Percentiles rank a stretch among this genome's conserved stretches.
Evolutionary conservation across 1,140 invertebrate genomes (phyloP).

Genomic region (Drosophila triauraria): DNA sequence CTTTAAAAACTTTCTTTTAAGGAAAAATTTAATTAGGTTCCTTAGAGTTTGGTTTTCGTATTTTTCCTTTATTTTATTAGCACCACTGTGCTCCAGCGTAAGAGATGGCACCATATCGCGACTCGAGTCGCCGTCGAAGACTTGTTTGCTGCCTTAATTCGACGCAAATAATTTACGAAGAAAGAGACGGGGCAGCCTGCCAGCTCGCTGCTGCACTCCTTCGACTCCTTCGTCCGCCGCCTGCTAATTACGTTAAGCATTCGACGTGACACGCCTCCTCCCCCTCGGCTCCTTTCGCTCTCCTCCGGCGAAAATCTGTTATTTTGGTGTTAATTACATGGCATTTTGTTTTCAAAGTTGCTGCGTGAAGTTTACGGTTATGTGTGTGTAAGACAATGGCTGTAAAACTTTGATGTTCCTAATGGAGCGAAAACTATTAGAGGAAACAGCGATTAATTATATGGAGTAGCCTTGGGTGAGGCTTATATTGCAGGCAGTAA

Average conservation of each 20-base stretch:
- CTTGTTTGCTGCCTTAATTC: constrained; percentile 77
- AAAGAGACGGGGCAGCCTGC: constrained; percentile 19
- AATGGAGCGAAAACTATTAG: constrained; percentile 4
- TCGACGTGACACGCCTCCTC: constrained; percentile 65
- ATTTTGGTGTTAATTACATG: constrained; percentile 73
- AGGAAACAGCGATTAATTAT: constrained; percentile 1
- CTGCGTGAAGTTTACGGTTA: constrained; percentile 55
- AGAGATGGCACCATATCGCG: constrained; percentile 14
- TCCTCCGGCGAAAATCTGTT: constrained; percentile 59
- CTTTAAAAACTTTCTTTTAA: no score
- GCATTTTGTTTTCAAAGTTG: constrained; percentile 57
- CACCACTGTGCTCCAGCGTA: constrained; percentile 19
- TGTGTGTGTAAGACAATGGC: constrained; percentile 29
- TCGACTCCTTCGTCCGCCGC: constrained; percentile 17
- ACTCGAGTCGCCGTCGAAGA: constrained; percentile 23
- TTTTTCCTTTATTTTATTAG: background rate
- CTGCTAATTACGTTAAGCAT: constrained; percentile 81
- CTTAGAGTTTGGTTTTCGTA: background rate
- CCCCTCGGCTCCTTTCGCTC: background rate
- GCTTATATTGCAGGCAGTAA: background rate
- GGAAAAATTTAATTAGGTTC: no score
- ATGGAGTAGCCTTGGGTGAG: background rate
- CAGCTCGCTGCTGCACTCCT: constrained; percentile 17
- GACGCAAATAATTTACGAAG: constrained; percentile 72
- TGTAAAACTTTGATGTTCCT: constrained; percentile 21